Evolutionary conservation across 2,797 vertebrate species (phyloP).

Genomic region (Muraenolepis orangiensis): DNA sequence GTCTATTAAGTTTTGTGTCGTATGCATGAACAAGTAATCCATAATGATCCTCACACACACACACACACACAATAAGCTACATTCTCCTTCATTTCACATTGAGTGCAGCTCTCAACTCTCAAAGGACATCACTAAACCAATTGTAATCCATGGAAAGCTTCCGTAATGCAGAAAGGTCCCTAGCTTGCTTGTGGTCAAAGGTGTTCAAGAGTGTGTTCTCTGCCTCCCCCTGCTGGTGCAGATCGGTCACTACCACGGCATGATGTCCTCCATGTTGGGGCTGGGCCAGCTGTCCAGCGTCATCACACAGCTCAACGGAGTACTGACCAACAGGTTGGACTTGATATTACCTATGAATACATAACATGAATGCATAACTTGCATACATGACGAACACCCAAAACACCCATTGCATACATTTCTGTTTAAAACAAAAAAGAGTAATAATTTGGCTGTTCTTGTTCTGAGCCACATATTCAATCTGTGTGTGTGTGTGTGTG

Average conservation of each 20-base stretch:
- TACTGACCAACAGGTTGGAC: slow-evolving; percentile 87
- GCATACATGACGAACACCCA: slow-evolving; percentile 1
- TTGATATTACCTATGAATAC: background rate
- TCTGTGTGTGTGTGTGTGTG: background rate
- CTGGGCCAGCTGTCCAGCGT: slow-evolving; percentile 96
- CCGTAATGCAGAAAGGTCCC: background rate
- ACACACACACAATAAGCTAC: background rate
- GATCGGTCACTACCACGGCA: slow-evolving; percentile 95
- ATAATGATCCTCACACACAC: no score
- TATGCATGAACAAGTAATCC: no score
- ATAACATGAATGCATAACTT: background rate
- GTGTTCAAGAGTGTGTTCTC: background rate
- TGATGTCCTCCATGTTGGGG: slow-evolving; percentile 96
- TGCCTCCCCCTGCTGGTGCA: slow-evolving; percentile 50
- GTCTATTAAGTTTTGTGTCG: no score
- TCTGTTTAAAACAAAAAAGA: background rate
- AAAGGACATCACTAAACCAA: background rate
- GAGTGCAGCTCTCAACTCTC: background rate
- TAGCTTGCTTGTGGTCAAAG: background rate
- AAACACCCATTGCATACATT: background rate
- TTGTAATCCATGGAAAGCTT: background rate
- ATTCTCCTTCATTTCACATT: background rate
- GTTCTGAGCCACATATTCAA: background rate
- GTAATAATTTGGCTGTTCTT: background rate
- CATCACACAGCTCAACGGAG: slow-evolving; percentile 95